These are phyloP conservation scores for Styela clava DNA, from an alignment of 23 tunicate genomes.

Conservation along the genomic window DNA sequence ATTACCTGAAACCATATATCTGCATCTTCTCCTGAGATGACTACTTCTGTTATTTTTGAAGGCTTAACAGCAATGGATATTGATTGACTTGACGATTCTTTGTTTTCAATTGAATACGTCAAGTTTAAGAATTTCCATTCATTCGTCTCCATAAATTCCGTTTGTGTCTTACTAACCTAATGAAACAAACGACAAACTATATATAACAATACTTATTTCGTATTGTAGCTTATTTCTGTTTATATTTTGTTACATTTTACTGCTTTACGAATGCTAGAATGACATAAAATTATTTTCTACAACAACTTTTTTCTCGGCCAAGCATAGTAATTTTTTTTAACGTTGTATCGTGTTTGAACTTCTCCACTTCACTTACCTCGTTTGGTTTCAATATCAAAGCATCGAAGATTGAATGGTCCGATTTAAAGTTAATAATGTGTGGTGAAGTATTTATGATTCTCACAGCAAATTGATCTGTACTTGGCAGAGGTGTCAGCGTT, in stretches of 20 bases:
- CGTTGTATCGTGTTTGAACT: not conserved
- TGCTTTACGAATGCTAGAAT: too few species aligned
- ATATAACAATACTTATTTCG: too few species aligned
- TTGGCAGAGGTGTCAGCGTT: constrained; percentile 42
- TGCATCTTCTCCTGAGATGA: not conserved
- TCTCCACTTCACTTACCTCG: not conserved
- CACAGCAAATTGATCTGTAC: constrained; percentile 41
- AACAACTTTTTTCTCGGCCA: too few species aligned
- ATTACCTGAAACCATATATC: not conserved
- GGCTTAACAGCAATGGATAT: not conserved
- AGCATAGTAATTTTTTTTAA: too few species aligned
- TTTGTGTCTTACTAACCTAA: constrained; percentile 1
- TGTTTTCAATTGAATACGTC: not conserved
- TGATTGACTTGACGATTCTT: not conserved
- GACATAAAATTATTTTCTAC: too few species aligned
- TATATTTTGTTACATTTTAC: too few species aligned
- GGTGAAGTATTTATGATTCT: constrained; percentile 60
- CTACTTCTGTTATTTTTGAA: not conserved
- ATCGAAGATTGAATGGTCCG: constrained; percentile 14
- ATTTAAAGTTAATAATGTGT: constrained; percentile 40
- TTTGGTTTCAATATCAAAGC: not conserved
- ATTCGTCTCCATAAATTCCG: not conserved
- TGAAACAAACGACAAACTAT: not conserved
- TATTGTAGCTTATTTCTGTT: too few species aligned
- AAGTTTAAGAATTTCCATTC: not conserved